A percentile compares a stretch with the other conserved stretches of the same genome.
phyloP scores from a whole-genome alignment of 2,113 vertebrate species.

The Struthidea cinerea region DNA sequence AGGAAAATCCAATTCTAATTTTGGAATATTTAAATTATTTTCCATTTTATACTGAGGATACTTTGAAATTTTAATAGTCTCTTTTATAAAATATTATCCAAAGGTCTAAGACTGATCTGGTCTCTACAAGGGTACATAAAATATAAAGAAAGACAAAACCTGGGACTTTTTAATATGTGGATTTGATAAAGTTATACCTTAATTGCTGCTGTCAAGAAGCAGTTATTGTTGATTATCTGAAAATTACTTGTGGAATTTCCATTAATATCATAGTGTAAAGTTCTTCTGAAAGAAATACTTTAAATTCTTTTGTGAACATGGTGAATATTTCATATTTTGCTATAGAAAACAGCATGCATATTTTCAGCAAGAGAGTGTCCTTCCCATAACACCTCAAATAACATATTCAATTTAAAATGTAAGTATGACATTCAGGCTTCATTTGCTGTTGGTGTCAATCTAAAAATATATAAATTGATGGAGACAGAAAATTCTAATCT shows the following conservation, averaged over 20 bases:
- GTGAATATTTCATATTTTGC: conserved; percentile 25
- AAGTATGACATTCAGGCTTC: conserved; percentile 61
- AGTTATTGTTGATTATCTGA: conserved; percentile 9
- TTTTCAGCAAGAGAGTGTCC: conserved; percentile 9
- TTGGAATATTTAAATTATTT: background rate
- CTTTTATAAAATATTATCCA: background rate
- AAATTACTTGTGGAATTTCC: background rate
- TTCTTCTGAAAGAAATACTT: background rate
- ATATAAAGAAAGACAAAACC: background rate
- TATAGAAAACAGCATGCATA: background rate
- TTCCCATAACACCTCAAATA: conserved; percentile 46
- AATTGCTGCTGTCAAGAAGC: background rate
- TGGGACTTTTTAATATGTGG: background rate
- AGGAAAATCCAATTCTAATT: background rate
- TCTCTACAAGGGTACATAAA: background rate
- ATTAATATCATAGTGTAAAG: background rate
- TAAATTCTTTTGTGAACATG: background rate
- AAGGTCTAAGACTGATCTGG: background rate
- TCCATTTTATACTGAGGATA: background rate
- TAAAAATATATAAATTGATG: conserved; percentile 45
- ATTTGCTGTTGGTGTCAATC: conserved; percentile 38
- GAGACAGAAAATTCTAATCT: conserved; percentile 45
- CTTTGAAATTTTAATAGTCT: background rate
- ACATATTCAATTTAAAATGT: conserved; percentile 42
- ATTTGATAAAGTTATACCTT: background rate